Evolutionary conservation across 2,888 invertebrate species (phyloP).

Genomic region (Gerris lacustris): DNA sequence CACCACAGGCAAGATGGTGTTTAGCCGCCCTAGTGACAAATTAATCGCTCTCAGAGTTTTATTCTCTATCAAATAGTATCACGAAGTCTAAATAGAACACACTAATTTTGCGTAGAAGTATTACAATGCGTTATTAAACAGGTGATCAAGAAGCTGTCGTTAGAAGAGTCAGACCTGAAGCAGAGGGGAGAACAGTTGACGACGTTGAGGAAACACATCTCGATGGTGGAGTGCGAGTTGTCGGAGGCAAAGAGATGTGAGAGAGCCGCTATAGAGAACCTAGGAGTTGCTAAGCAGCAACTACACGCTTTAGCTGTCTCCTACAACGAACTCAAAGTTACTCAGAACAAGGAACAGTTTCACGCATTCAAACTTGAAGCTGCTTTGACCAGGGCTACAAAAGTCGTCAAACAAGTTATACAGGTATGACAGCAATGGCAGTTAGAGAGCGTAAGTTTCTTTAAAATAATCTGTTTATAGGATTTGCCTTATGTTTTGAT

Average conservation of each 20-base stretch:
- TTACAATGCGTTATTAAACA: too few species aligned
- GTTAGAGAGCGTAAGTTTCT: too few species aligned
- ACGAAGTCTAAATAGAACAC: too few species aligned
- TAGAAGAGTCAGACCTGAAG: background rate
- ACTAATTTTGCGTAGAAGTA: too few species aligned
- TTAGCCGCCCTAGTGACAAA: too few species aligned
- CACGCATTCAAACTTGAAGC: background rate
- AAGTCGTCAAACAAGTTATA: background rate
- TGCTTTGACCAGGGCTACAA: background rate
- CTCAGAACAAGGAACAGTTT: background rate
- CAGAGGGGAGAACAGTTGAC: background rate
- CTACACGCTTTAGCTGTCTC: background rate
- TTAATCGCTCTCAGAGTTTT: too few species aligned
- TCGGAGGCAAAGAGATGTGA: background rate
- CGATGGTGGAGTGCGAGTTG: background rate
- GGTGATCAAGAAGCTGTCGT: background rate
- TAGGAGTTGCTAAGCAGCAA: background rate
- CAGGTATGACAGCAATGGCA: background rate
- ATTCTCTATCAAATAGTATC: too few species aligned
- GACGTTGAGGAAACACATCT: background rate
- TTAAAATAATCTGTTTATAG: too few species aligned
- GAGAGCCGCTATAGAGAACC: background rate
- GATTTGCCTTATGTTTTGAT: too few species aligned
- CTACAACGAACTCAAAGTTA: background rate
- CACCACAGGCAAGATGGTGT: too few species aligned